Evolutionary conservation across 2,797 vertebrate genomes (phyloP).

Genomic region (Lagorchestes hirsutus): DNA sequence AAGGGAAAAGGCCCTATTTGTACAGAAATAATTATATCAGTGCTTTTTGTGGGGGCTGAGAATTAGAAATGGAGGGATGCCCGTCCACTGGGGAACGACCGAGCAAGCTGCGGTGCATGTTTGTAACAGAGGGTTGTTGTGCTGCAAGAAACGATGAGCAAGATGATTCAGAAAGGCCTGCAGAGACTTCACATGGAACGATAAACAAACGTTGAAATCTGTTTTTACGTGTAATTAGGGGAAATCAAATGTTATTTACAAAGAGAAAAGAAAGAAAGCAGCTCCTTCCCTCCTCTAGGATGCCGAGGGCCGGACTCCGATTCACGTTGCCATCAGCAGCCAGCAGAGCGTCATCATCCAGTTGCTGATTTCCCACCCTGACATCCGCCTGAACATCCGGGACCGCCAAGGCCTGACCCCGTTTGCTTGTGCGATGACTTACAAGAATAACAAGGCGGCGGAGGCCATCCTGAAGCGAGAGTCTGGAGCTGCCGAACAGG

Average conservation of each 20-base stretch:
- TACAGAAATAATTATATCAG: neutral
- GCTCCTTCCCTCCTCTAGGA: conserved; percentile 87
- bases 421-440: conserved; percentile 98
- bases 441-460: conserved; percentile 98
- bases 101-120: neutral
- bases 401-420: conserved; percentile 98
- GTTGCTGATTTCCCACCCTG: conserved; percentile 96
- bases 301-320: conserved; percentile 95
- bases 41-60: neutral
- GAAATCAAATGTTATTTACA: neutral
- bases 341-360: conserved; percentile 97
- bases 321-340: conserved; percentile 97
- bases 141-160: neutral
- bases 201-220: neutral
- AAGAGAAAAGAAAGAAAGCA: neutral
- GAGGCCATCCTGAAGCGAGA: conserved; percentile 98
- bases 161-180: neutral
- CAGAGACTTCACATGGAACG: neutral
- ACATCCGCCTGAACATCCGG: conserved; percentile 93
- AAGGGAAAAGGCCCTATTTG: neutral
- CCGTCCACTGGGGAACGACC: neutral
- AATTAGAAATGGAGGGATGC: neutral
- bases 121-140: neutral
- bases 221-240: neutral
- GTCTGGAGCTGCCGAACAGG: conserved; percentile 97